Evolutionary conservation across 2,888 invertebrate species (phyloP).

Genomic region (Papilio demoleus): DNA sequence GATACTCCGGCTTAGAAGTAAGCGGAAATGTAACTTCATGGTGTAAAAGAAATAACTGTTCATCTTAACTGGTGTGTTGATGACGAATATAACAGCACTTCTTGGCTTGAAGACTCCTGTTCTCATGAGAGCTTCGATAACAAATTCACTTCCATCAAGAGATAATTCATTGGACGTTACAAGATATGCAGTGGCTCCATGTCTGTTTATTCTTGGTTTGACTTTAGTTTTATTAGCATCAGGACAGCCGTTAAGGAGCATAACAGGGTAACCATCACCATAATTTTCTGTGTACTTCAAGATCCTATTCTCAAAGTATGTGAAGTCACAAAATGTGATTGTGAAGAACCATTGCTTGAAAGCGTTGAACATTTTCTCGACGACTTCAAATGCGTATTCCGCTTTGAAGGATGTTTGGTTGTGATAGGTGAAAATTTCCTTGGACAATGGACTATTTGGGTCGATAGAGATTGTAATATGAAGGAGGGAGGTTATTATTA

Average conservation of each 20-base stretch:
- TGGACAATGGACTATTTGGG: constrained; percentile 52
- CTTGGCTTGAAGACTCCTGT: constrained; percentile 76
- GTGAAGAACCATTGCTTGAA: constrained; percentile 77
- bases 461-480: constrained; percentile 48
- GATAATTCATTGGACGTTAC: constrained; percentile 67
- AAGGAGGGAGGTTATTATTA: constrained; percentile 51
- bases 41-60: constrained; percentile 67
- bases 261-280: constrained; percentile 69
- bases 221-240: constrained; percentile 58
- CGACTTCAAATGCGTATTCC: constrained; percentile 66
- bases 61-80: constrained; percentile 60
- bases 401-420: constrained; percentile 61
- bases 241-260: constrained; percentile 73
- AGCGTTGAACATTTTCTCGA: constrained; percentile 68
- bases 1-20: constrained; percentile 80
- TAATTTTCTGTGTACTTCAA: constrained; percentile 72
- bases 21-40: constrained; percentile 74
- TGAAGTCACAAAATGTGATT: constrained; percentile 75
- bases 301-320: constrained; percentile 76
- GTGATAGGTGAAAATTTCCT: constrained; percentile 66
- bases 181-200: constrained; percentile 72
- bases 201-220: constrained; percentile 70
- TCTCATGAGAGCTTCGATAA: constrained; percentile 62
- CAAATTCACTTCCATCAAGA: constrained; percentile 63
- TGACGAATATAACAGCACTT: constrained; percentile 70